Evolutionary conservation across 64 coral and sea anemone species (phyloP), one percentile per base, ranked within the genome.

Genomic region (Dendrophyllia cribrosa): DNA sequence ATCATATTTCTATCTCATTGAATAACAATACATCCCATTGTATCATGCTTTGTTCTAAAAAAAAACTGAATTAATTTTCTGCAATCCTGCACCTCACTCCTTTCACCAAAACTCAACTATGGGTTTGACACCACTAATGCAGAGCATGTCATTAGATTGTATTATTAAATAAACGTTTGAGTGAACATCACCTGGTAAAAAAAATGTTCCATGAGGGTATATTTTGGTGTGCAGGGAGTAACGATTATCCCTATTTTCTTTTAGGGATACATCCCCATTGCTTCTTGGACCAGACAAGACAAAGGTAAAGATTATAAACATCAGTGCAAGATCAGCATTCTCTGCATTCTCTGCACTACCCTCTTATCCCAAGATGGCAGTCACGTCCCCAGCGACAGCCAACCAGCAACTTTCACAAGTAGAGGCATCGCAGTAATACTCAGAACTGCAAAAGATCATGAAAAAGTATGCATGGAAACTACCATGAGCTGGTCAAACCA

Each of bases 251-350:
- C 5, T 58, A 6, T n/a, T 61, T 20, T 61, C 22, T 20, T 76
- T 58, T 20, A 88, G 86, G 22, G 24, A 43, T 72, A 49, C 50
- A 75, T 46, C 83, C 10, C 55, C 53, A 20, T 6, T 56, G 20
- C 60, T 86, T 23, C 61, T 44, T 69, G 82, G 91, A 0, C 91
- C 91, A 48, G 91, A 93, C 47, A 93, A 93, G 91, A 78, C 91
- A 7, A 93, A 93, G 22, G 91, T 93, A 43, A 86, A 86, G 26
- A 49, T 93, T 7, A 87, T 93, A 12, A 75, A 76, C 4, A 86
- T 83, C 16, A 78, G 74, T 69, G 72, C 47, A 43, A 24, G 80
- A 68, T 84, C 80, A 51, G 80, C 80, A 24, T 84, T 84, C 43
- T 87, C 91, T 24, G 91, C 82, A 26, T 93, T 93, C 47, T 77